Conservation (phyloP, 2,888 invertebrate genomes). For the Amblyteles armatorius region DNA sequence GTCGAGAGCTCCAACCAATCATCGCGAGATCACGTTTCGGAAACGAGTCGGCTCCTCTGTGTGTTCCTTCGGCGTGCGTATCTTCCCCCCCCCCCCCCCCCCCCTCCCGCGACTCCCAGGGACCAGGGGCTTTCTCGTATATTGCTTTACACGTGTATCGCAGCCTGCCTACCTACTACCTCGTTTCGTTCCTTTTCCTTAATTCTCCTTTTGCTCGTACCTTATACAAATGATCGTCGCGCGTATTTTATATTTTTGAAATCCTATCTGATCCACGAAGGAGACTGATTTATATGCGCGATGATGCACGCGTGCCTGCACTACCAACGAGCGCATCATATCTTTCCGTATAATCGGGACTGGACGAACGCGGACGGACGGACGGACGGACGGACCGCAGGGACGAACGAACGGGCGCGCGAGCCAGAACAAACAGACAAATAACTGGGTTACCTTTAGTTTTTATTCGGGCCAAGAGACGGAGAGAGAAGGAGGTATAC, state of each 20-base stretch:
- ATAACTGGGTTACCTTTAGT: slow-evolving; percentile 84
- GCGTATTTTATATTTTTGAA: slow-evolving; percentile 83
- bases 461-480: slow-evolving; percentile 80
- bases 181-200: slow-evolving; percentile 63
- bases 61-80: slow-evolving; percentile 60
- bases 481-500: slow-evolving; percentile 73
- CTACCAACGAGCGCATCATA: slow-evolving; percentile 83
- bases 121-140: slow-evolving; percentile 60
- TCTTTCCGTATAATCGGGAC: slow-evolving; percentile 76
- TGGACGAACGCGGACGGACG: slow-evolving; percentile 53
- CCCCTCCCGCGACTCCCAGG: slow-evolving; percentile 52
- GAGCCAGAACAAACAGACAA: slow-evolving; percentile 80
- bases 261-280: slow-evolving; percentile 83
- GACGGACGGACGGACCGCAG: slow-evolving; percentile 28
- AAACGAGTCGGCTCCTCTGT: slow-evolving; percentile 68
- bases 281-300: slow-evolving; percentile 84
- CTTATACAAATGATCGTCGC: slow-evolving; percentile 77
- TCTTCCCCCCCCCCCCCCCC: slow-evolving; percentile 38
- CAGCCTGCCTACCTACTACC: slow-evolving; percentile 42
- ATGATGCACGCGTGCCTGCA: slow-evolving; percentile 84
- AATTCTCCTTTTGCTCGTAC: slow-evolving; percentile 60
- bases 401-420: slow-evolving; percentile 71
- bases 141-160: slow-evolving; percentile 63
- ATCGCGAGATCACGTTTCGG: slow-evolving; percentile 69
- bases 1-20: slow-evolving; percentile 67